These are phyloP conservation scores for Zelostemma sp. DNA, from an alignment of 1,140 invertebrate genomes.

Conservation along the genomic window DNA sequence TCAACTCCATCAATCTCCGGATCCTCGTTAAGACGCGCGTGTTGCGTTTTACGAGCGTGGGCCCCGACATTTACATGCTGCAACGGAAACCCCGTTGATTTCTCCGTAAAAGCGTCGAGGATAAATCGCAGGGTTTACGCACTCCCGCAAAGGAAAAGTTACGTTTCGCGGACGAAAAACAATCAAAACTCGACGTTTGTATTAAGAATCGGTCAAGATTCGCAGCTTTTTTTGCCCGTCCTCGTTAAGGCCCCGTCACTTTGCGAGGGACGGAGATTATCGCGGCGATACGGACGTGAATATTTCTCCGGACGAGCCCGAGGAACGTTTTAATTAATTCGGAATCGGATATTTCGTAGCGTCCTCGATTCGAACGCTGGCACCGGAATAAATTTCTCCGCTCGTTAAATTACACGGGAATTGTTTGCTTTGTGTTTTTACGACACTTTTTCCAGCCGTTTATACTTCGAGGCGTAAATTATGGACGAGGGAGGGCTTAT, in stretches of 20 bases:
- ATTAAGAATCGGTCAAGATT: conserved; percentile 42
- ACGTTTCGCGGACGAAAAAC: conserved; percentile 14
- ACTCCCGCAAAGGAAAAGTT: not conserved
- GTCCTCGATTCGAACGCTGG: too few species aligned
- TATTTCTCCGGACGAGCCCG: conserved; percentile 24
- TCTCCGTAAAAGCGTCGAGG: conserved; percentile 37
- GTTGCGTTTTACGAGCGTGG: conserved; percentile 44
- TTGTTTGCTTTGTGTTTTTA: too few species aligned
- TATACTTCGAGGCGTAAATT: too few species aligned
- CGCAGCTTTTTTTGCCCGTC: conserved; percentile 25
- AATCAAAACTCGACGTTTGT: conserved; percentile 33
- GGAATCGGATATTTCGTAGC: too few species aligned
- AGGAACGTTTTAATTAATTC: conserved; percentile 13
- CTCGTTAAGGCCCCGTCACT: conserved; percentile 45
- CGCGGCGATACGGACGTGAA: conserved; percentile 24
- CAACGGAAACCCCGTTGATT: conserved; percentile 55
- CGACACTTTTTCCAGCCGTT: too few species aligned
- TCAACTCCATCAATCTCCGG: conserved; percentile 62
- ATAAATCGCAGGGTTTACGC: conserved; percentile 38
- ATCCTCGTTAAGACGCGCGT: conserved; percentile 62
- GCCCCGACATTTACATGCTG: conserved; percentile 18
- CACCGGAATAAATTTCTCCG: too few species aligned
- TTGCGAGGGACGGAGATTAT: conserved; percentile 31
- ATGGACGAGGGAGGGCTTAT: too few species aligned
- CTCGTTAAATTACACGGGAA: too few species aligned